Percentiles rank a stretch among this genome's conserved stretches.
phyloP scores from a whole-genome alignment of 2,888 invertebrate species.

The Nomada flava region DNA sequence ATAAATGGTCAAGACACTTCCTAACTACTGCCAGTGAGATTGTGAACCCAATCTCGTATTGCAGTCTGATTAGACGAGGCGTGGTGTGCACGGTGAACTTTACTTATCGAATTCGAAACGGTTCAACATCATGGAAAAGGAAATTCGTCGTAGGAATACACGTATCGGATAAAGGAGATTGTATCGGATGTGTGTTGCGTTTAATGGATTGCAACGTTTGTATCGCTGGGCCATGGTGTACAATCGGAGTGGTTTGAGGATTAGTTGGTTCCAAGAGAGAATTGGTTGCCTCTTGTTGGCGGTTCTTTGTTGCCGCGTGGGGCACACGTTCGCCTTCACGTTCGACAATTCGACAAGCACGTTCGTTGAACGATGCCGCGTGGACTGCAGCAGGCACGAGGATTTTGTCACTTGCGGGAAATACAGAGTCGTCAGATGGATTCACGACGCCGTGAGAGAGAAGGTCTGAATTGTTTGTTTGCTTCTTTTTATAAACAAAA shows the following conservation, averaged over 20 bases:
- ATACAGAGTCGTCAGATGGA: conserved; percentile 79
- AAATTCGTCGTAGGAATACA: background rate
- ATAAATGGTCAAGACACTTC: conserved; percentile 83
- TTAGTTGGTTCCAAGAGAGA: background rate
- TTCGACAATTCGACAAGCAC: conserved; percentile 67
- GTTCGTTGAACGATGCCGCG: conserved; percentile 79
- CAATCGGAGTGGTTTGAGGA: background rate
- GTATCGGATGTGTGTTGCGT: background rate
- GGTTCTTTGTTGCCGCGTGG: conserved; percentile 9
- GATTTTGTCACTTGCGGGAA: conserved; percentile 79
- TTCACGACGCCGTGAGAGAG: conserved; percentile 77
- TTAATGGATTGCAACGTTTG: background rate
- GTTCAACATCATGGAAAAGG: background rate
- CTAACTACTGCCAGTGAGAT: conserved; percentile 78
- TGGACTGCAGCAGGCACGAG: conserved; percentile 76
- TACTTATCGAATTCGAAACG: background rate
- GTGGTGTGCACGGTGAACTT: conserved; percentile 2
- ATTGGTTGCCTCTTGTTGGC: conserved; percentile 36
- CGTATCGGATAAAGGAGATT: background rate
- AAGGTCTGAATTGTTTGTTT: conserved; percentile 68
- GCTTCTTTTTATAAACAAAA: too few relatives aligned
- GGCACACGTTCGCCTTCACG: background rate
- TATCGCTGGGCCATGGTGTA: conserved; percentile 35
- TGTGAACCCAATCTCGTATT: conserved; percentile 61
- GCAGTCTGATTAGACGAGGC: conserved; percentile 13